These are phyloP conservation scores for Brachionus calyciflorus DNA, from an alignment of 1,140 invertebrate genomes.

Conservation along the genomic window DNA sequence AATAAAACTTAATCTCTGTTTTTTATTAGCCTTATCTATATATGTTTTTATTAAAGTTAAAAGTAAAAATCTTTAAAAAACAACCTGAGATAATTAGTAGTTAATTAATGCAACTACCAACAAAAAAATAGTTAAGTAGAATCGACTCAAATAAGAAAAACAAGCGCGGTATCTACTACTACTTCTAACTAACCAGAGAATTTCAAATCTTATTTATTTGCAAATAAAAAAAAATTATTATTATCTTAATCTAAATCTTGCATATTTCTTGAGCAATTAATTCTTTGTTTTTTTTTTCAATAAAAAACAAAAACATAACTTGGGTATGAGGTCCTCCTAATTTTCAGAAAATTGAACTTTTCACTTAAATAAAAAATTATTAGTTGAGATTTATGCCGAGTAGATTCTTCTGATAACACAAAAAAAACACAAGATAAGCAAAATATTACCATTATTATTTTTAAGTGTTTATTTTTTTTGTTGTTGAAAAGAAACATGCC, in stretches of 20 bases:
- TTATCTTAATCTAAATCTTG: slow-evolving; percentile 43
- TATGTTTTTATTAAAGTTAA: slow-evolving; percentile 18
- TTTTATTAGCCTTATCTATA: slow-evolving; percentile 45
- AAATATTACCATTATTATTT: slow-evolving; percentile 17
- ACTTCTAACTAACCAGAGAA: not conserved
- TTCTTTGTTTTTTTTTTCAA: not conserved
- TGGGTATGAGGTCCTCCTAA: not conserved
- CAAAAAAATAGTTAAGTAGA: slow-evolving; percentile 5
- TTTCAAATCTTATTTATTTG: not conserved
- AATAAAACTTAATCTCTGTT: not conserved
- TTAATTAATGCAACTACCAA: slow-evolving; percentile 23
- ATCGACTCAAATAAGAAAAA: not conserved
- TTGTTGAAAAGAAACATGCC: not conserved
- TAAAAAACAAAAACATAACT: not conserved
- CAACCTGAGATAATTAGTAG: slow-evolving; percentile 44
- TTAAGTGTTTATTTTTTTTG: not conserved
- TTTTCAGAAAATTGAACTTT: slow-evolving; percentile 18
- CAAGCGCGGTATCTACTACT: not conserved
- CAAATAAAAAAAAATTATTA: slow-evolving; percentile 14
- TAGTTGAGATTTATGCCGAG: not conserved
- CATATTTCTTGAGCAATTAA: slow-evolving; percentile 36
- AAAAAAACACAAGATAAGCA: not conserved
- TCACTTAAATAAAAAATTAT: no score
- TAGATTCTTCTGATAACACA: not conserved
- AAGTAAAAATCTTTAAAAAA: slow-evolving; percentile 29